Evolutionary conservation across 2,113 vertebrate genomes (phyloP).

Genomic region (Arothron firmamentum): DNA sequence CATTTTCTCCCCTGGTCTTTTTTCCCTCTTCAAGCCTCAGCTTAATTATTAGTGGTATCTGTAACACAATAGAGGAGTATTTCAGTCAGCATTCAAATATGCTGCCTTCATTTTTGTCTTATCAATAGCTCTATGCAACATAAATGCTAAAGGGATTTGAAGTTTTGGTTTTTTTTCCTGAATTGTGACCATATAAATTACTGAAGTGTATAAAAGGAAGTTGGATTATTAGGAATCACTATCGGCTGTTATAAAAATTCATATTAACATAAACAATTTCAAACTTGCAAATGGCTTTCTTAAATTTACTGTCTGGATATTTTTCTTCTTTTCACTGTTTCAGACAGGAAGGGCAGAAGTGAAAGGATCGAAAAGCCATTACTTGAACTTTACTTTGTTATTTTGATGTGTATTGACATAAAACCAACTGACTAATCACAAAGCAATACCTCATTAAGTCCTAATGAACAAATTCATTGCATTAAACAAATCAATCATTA

Average conservation of each 20-base stretch:
- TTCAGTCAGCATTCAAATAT: conserved; percentile 66
- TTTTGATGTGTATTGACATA: conserved; percentile 74
- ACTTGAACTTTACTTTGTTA: conserved; percentile 75
- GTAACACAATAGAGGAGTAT: conserved; percentile 68
- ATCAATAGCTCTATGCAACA: conserved; percentile 64
- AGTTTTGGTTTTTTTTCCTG: conserved; percentile 25
- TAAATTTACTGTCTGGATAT: conserved; percentile 15
- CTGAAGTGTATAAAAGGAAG: conserved; percentile 50
- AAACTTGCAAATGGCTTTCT: conserved; percentile 6
- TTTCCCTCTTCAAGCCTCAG: conserved; percentile 64
- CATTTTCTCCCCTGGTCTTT: conserved; percentile 41
- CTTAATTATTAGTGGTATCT: conserved; percentile 73
- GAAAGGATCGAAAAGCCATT: conserved; percentile 68
- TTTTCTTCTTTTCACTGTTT: conserved; percentile 19
- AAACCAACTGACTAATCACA: conserved; percentile 76
- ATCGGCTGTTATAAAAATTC: conserved; percentile 44
- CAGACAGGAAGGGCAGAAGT: conserved; percentile 44
- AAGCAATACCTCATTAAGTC: conserved; percentile 77
- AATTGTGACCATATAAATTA: conserved; percentile 64
- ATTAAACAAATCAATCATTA: conserved; percentile 80
- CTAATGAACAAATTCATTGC: conserved; percentile 77
- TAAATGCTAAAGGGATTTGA: conserved; percentile 67
- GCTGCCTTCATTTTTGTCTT: conserved; percentile 64
- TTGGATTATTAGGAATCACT: conserved; percentile 39
- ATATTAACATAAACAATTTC: conserved; percentile 36